phyloP scores from a whole-genome alignment of 2,888 invertebrate genomes.

The Melanchra persicariae region DNA sequence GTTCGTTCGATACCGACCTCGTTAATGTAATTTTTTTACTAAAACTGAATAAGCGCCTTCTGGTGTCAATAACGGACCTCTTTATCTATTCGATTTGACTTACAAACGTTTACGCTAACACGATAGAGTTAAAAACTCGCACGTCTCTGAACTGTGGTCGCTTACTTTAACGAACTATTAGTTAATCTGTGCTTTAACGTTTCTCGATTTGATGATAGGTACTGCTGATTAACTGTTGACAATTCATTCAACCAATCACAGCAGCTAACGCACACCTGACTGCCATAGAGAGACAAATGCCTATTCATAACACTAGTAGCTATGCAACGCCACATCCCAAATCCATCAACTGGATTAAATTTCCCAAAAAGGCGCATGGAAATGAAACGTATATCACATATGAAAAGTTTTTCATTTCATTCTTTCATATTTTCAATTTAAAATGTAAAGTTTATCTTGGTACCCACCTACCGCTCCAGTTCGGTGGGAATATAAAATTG shows the following conservation, averaged over 20 bases:
- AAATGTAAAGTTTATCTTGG: slow-evolving; percentile 45
- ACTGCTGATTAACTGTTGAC: neutral
- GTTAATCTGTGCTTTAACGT: no score
- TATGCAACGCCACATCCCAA: neutral
- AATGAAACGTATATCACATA: slow-evolving; percentile 7
- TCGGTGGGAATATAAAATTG: slow-evolving; percentile 33
- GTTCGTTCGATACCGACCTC: no score
- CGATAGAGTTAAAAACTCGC: no score
- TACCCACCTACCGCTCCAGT: slow-evolving; percentile 16
- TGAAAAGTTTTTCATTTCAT: slow-evolving; percentile 21
- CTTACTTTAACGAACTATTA: no score
- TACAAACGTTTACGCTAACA: no score
- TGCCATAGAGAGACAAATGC: neutral
- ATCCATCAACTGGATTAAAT: neutral
- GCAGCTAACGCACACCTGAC: neutral
- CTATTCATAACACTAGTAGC: neutral
- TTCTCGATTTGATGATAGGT: no score
- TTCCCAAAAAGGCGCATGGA: neutral
- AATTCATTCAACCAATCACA: neutral
- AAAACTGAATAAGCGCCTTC: no score
- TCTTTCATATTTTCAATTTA: slow-evolving; percentile 40
- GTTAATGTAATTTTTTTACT: no score
- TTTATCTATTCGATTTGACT: no score
- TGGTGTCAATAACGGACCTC: no score
- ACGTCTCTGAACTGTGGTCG: neutral